Base-by-base conservation (phyloP, 1,140 invertebrate genomes). In the Bombus confusus region DNA sequence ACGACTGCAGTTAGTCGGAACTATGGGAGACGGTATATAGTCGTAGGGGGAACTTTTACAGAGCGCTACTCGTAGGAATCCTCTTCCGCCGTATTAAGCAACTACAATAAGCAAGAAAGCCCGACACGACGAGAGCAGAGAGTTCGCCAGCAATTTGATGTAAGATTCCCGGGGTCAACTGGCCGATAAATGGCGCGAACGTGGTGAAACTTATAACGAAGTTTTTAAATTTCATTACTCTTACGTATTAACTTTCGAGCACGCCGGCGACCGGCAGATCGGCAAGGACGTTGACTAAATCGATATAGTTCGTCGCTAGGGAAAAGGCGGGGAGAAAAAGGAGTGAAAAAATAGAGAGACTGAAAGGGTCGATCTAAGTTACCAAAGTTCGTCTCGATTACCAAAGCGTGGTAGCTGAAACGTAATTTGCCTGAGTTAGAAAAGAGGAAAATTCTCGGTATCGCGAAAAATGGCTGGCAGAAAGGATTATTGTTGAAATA, bases 141-240 rank as follows among this genome's bases (percentile, higher is more conserved):
- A 59, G 31, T 72, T 57, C 0, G 34, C 34, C 28, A 72, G 47
- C 39, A 64, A 43, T 76, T 76, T 76, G 69, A 76, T 22, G 15
- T 39, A 52, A 83, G 80, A 68, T 75, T 57, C 25, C 13, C 2
- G 3, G 22, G n/a, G n/a, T 66, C 72, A 75, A n/a, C 31, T 47
- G 31, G 41, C 72, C 57, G 39, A 62, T 39, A 82, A 82, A 73
- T 75, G 57, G 31, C 31, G 80, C 8, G 59, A 64, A 59, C 59
- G 59, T 25, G 80, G 57, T 15, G 8, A 52, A 83, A 83, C 72
- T 83, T 66, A 39, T 76, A 76, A 75, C 37, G 41, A 76, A 83
- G 59, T 83, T 82, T 76, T 83, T 76, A 66, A 83, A 83, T 83
- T 82, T 76, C 41, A 39, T 83, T 76, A 83, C 59, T 76, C 41